Conservation (phyloP, 2,888 invertebrate genomes). For the Elysia crispata region DNA sequence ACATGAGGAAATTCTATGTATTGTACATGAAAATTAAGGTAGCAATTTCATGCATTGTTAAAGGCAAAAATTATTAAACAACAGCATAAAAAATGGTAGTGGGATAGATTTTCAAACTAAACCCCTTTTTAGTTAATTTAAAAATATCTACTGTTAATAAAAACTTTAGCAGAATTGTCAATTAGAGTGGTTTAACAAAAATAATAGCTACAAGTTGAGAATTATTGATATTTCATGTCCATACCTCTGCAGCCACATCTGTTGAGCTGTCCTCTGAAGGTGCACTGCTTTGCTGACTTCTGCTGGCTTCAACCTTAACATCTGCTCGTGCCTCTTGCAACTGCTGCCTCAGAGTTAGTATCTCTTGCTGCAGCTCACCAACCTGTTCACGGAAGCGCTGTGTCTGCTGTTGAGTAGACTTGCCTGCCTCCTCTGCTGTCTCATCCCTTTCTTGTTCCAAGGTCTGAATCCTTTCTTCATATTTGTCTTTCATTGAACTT, state of each 20-base stretch:
- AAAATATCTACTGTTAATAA: too few relatives aligned
- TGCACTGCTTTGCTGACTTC: slow-evolving; percentile 32
- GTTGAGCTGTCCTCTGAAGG: neutral
- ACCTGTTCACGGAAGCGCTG: slow-evolving; percentile 45
- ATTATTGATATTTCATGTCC: too few relatives aligned
- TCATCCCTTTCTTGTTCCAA: slow-evolving; percentile 65
- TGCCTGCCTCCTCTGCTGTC: slow-evolving; percentile 49
- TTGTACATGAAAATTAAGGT: too few relatives aligned
- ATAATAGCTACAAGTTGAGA: too few relatives aligned
- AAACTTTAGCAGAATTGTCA: too few relatives aligned
- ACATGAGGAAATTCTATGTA: too few relatives aligned
- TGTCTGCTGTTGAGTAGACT: slow-evolving; percentile 50
- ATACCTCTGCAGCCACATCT: slow-evolving; percentile 63
- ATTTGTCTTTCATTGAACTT: slow-evolving; percentile 71
- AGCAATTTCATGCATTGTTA: too few relatives aligned
- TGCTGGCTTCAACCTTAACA: slow-evolving; percentile 43
- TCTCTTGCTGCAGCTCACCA: slow-evolving; percentile 45
- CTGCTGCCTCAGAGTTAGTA: slow-evolving; percentile 46
- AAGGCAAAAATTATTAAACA: too few relatives aligned
- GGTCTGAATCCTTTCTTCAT: slow-evolving; percentile 70
- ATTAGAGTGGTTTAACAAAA: too few relatives aligned
- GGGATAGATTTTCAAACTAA: too few relatives aligned
- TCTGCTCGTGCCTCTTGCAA: slow-evolving; percentile 37
- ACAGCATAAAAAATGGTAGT: too few relatives aligned
- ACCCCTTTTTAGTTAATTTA: too few relatives aligned